A percentile compares a stretch with the other conserved stretches of the same genome.
Evolutionary conservation across 2,888 invertebrate species (phyloP).

Genomic region (Isoperla grammatica): DNA sequence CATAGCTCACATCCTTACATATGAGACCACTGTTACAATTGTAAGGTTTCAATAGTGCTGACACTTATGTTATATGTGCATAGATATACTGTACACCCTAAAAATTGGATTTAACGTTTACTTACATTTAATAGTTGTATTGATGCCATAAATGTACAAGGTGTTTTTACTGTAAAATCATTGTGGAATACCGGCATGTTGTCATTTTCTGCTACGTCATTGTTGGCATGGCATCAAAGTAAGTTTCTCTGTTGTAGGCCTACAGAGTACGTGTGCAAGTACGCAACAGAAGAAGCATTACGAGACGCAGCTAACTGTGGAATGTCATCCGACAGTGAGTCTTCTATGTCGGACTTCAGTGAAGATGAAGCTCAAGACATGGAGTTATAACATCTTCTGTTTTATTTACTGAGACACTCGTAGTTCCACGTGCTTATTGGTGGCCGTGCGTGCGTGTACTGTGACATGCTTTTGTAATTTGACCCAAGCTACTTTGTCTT

Average conservation of each 20-base stretch:
- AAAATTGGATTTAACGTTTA: too few relatives aligned
- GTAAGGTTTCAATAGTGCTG: too few relatives aligned
- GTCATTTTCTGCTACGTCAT: neutral
- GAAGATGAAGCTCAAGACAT: slow-evolving; percentile 16
- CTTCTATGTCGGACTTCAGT: slow-evolving; percentile 88
- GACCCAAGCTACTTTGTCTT: too few relatives aligned
- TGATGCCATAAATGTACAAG: too few relatives aligned
- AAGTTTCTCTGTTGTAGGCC: slow-evolving; percentile 34
- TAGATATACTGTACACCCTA: too few relatives aligned
- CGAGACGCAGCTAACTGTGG: slow-evolving; percentile 77
- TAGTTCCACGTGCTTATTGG: neutral
- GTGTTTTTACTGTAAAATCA: neutral
- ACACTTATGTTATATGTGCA: too few relatives aligned
- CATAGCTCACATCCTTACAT: too few relatives aligned
- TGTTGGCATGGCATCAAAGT: neutral
- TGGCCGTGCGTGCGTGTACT: neutral
- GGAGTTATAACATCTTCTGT: slow-evolving; percentile 11
- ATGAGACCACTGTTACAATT: too few relatives aligned
- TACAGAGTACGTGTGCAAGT: slow-evolving; percentile 95
- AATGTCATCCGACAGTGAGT: slow-evolving; percentile 85
- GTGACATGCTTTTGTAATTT: too few relatives aligned
- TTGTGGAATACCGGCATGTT: too few relatives aligned
- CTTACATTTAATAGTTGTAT: too few relatives aligned
- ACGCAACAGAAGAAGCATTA: slow-evolving; percentile 96
- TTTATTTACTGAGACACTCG: neutral